Percentiles rank a stretch among this genome's conserved stretches.
phyloP scores from a whole-genome alignment of 2,113 vertebrate genomes.

The Oryzias woworae region DNA sequence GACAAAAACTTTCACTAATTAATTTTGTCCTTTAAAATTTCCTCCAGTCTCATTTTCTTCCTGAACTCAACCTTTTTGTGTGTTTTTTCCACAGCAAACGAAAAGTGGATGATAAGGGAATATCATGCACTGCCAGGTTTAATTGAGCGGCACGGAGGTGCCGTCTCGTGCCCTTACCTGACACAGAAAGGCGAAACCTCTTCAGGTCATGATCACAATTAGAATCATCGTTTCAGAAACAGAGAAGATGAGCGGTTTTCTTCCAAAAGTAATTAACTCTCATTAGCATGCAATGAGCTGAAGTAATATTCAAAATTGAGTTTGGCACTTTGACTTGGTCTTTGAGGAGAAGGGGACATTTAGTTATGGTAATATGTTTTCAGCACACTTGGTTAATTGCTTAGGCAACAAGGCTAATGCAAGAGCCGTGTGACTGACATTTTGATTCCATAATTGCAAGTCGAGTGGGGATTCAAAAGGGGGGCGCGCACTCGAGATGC shows the following conservation, averaged over 20 bases:
- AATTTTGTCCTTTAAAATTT: no score
- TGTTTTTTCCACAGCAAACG: no score
- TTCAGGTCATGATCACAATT: constrained; percentile 42
- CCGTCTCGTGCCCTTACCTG: constrained; percentile 23
- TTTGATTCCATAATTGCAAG: constrained; percentile 60
- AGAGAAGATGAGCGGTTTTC: constrained; percentile 15
- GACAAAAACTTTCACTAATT: no score
- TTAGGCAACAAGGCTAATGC: constrained; percentile 50
- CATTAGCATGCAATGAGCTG: constrained; percentile 39
- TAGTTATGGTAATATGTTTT: constrained; percentile 71
- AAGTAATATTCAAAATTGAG: constrained; percentile 50
- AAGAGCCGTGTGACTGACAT: constrained; percentile 62
- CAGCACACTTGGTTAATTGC: constrained; percentile 67
- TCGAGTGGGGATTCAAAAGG: constrained; percentile 42
- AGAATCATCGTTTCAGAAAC: constrained; percentile 24
- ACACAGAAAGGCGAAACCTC: constrained; percentile 22
- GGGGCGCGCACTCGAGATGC: constrained; percentile 26
- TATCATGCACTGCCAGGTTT: constrained; percentile 3
- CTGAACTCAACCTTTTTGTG: no score
- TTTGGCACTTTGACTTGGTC: constrained; percentile 58
- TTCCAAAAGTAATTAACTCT: constrained; percentile 58
- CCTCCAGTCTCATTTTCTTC: no score
- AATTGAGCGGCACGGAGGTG: constrained; percentile 15
- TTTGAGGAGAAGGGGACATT: constrained; percentile 53
- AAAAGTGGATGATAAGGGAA: no score